Evolutionary conservation across 2,888 invertebrate genomes (phyloP), one percentile per base, ranked within the genome.

Genomic region (Meteorus cinctellus): DNA sequence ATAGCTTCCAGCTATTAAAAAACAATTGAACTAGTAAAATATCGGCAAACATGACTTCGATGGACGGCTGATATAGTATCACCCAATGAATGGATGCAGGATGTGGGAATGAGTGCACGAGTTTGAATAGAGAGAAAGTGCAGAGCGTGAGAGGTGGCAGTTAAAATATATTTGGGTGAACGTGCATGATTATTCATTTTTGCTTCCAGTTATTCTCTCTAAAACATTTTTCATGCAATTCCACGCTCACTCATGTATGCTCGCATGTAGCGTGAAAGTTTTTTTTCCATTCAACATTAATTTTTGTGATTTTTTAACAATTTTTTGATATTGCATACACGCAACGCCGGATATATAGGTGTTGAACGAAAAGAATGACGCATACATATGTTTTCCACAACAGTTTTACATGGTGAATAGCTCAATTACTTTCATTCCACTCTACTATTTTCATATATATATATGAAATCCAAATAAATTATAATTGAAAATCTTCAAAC

Each of bases 1-100:
- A 83, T 81, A 81, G 83, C 82, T 77, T 81, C 78, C 78, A 81
- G 81, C 88, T 84, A 86, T 87, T 85, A 86, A 87, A 87, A 87
- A 87, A 87, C 87, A 88, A 88, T 88, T 87, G 87, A 88, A 87
- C 83, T 80, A 79, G 83, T 87, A 86, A 88, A 87, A 87, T 88
- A 87, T 87, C 82, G 86, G 80, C 85, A 83, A 87, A 86, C 85
- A 86, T 81, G 80, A 81, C 79, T 55, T 82, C 83, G 86, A 86
- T 82, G 81, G 86, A 85, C 84, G 84, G 83, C 82, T 86, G 85
- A 87, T 87, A 87, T 87, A 87, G 86, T 86, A 86, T 85, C 86
- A 83, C 82, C 81, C 82, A 81, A 81, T 83, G 82, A 80, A 81
- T 79, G 81, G 70, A 80, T 76, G 78, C 79, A 76, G 76, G 76